Conservation (phyloP, 2,888 invertebrate genomes). For the Xestia ashworthii region DNA sequence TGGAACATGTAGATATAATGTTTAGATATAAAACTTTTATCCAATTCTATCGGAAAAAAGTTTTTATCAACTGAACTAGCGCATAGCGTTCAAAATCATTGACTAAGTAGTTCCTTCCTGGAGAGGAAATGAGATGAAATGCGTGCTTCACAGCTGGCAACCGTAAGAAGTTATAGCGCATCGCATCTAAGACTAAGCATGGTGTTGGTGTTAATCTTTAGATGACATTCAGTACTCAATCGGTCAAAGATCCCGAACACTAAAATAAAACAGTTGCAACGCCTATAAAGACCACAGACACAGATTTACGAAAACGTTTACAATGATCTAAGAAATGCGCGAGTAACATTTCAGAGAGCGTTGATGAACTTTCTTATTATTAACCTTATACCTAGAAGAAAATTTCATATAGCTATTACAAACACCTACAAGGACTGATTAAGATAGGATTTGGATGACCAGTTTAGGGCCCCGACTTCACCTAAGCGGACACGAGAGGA, state of each 20-base stretch:
- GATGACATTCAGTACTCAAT: not conserved
- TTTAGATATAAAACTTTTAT: constrained; percentile 23
- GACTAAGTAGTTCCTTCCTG: not conserved
- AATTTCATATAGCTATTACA: not conserved
- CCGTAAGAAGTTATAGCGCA: not conserved
- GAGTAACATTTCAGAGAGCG: constrained; percentile 37
- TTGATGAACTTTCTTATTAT: constrained; percentile 24
- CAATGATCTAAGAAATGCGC: constrained; percentile 38
- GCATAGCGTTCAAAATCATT: constrained; percentile 31
- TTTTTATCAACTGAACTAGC: constrained; percentile 34
- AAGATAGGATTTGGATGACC: not conserved
- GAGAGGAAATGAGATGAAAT: not conserved
- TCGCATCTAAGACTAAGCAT: not conserved
- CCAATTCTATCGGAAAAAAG: constrained; percentile 16
- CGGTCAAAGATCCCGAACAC: constrained; percentile 15
- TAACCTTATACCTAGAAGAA: constrained; percentile 6
- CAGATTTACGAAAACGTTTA: constrained; percentile 17
- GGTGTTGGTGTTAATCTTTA: not conserved
- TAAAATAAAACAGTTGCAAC: constrained; percentile 27
- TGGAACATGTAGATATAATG: constrained; percentile 18
- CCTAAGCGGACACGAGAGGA: not conserved
- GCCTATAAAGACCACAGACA: constrained; percentile 35
- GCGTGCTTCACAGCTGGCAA: not conserved
- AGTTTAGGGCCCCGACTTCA: constrained; percentile 3
- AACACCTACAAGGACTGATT: constrained; percentile 22